These are phyloP conservation scores for Penaeus indicus DNA, from an alignment of 1,140 invertebrate species.

Conservation along the genomic window DNA sequence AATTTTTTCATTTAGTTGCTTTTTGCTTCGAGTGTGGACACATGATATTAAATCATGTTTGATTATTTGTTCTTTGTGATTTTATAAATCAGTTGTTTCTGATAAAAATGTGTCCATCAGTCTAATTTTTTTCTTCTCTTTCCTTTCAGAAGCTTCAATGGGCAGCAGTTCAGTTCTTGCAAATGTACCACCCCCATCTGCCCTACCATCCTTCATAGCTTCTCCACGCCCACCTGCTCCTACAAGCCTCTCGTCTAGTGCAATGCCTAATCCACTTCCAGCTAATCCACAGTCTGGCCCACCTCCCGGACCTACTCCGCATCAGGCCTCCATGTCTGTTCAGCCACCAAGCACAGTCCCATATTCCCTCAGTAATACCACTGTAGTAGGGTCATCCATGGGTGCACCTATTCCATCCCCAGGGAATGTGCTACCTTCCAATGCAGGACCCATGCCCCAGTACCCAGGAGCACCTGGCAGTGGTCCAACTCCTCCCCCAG, in stretches of 20 bases:
- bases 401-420: too few relatives aligned
- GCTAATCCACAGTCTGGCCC: neutral
- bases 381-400: too few relatives aligned
- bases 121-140: neutral
- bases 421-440: too few relatives aligned
- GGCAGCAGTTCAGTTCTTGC: conserved; percentile 69
- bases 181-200: conserved; percentile 74
- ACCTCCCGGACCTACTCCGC: neutral
- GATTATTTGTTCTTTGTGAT: too few relatives aligned
- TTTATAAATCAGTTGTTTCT: conserved; percentile 24
- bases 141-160: conserved; percentile 37
- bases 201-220: conserved; percentile 75
- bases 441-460: too few relatives aligned
- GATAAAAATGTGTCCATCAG: neutral
- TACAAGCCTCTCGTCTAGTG: neutral
- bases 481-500: neutral
- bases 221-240: conserved; percentile 50
- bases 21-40: too few relatives aligned
- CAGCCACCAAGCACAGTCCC: too few relatives aligned
- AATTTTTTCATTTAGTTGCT: too few relatives aligned
- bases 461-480: neutral
- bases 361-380: too few relatives aligned
- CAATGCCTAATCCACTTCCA: neutral
- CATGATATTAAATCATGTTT: too few relatives aligned
- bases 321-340: too few relatives aligned